Evolutionary conservation across 2,113 vertebrate species (phyloP).

Genomic region (Ctenodactylus gundi): DNA sequence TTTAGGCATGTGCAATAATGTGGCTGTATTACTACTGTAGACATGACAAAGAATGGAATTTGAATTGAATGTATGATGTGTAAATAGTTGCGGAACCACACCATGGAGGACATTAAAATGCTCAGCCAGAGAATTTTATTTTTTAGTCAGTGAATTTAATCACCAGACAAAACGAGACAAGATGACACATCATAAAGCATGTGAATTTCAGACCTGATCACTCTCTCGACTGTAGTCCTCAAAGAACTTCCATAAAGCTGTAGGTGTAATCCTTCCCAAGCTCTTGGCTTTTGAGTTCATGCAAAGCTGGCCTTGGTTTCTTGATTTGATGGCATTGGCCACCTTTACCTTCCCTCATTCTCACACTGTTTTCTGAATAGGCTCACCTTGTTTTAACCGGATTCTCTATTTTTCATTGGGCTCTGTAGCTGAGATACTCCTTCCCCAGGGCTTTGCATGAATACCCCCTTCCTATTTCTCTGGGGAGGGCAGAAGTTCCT

Average conservation of each 20-base stretch:
- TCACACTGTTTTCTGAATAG: not conserved
- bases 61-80: not conserved
- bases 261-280: not conserved
- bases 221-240: no score
- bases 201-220: not conserved
- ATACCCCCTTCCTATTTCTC: not conserved
- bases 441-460: not conserved
- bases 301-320: not conserved
- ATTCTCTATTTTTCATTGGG: not conserved
- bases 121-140: not conserved
- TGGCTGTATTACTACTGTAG: not conserved
- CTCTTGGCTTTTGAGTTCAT: accelerated
- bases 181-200: not conserved
- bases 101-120: not conserved
- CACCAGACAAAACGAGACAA: not conserved
- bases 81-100: not conserved
- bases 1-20: not conserved
- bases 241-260: accelerated
- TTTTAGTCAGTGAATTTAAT: not conserved
- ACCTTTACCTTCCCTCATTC: not conserved
- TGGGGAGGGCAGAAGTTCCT: not conserved
- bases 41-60: not conserved
- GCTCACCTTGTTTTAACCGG: not conserved
- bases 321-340: accelerated
- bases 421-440: not conserved